Evolutionary conservation across 2,888 invertebrate species (phyloP), one percentile per base, ranked within the genome.

Genomic region (Mesochorus sp.): DNA sequence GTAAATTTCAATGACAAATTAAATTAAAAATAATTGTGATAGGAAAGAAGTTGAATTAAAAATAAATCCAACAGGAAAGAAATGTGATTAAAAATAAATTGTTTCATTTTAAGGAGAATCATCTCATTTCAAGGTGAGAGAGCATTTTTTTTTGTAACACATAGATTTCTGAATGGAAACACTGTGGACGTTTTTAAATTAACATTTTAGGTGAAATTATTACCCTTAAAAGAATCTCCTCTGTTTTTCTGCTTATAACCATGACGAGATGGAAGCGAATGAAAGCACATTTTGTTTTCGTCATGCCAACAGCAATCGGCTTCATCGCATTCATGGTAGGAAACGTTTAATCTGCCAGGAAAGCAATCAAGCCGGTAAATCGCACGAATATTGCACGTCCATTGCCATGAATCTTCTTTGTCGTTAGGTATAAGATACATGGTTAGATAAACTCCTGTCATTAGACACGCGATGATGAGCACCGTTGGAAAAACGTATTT

Each of bases 271-370:
- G 94, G 93, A 12, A 92, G 88, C 66, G 93, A 90, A 79, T 94
- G 93, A 80, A 91, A 93, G 82, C 94, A 94, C 17, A 91, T 71
- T n/a, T 87, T 55, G 6, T 86, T 86, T 14, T 85, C 86, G 1
- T 88, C 84, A 73, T 93, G 92, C 85, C 92, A 94, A 80, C 94
- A 94, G 82, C 94, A 94, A 76, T 92, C 91, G 0, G 81, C 83
- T 0, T 85, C 80, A 42, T 91, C 91, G 79, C 94, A 94, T 64
- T 91, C 84, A 0, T 84, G 79, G 8, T 86, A 85, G 0, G 89
- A 72, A 0, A 91, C 83, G 14, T 86, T 83, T 3, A 8, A 19
- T 62, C 34, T 64, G 0, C 91, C 92, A 0, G 85, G 83, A 21
- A 82, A 68, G 59, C 86, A 86, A 42, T 84, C 80, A 3, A 85